These are phyloP conservation scores for Drosophila parthenogenetica DNA, from an alignment of 2,888 invertebrate genomes.

Conservation along the genomic window DNA sequence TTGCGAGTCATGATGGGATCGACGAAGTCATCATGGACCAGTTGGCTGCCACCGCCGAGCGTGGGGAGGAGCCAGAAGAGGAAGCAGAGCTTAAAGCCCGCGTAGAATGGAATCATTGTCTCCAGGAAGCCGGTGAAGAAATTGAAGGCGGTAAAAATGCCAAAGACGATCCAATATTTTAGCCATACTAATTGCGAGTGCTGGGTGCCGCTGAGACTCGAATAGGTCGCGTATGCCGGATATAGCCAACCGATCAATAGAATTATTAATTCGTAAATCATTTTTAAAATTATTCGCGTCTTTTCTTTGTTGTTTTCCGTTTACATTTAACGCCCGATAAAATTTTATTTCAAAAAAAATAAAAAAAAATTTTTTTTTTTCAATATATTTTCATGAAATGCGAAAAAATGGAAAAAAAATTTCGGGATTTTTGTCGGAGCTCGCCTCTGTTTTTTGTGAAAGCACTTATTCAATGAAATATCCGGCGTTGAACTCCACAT, in stretches of 20 bases:
- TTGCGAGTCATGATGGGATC: slow-evolving; percentile 95
- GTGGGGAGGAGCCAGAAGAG: slow-evolving; percentile 97
- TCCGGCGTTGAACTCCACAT: neutral
- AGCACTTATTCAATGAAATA: slow-evolving; percentile 23
- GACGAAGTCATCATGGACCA: slow-evolving; percentile 96
- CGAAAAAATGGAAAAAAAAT: slow-evolving; percentile 19
- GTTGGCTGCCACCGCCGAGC: slow-evolving; percentile 96
- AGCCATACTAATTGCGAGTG: slow-evolving; percentile 89
- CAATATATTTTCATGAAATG: slow-evolving; percentile 4
- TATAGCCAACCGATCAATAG: slow-evolving; percentile 96
- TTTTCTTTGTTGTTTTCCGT: neutral
- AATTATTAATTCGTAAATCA: slow-evolving; percentile 41
- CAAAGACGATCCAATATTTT: slow-evolving; percentile 99
- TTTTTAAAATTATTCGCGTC: slow-evolving; percentile 3
- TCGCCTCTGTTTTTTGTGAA: slow-evolving; percentile 24
- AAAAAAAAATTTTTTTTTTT: slow-evolving; percentile 9
- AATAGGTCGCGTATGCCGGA: slow-evolving; percentile 91
- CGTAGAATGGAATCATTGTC: slow-evolving; percentile 97
- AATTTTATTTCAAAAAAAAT: slow-evolving; percentile 1
- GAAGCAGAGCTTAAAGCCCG: slow-evolving; percentile 96
- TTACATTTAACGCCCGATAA: neutral
- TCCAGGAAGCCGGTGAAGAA: slow-evolving; percentile 96
- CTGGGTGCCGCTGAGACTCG: slow-evolving; percentile 97
- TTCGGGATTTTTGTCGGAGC: slow-evolving; percentile 35
- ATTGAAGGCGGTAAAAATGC: slow-evolving; percentile 95